Conservation (phyloP, 2,797 vertebrate genomes). For the Florisuga fusca region DNA sequence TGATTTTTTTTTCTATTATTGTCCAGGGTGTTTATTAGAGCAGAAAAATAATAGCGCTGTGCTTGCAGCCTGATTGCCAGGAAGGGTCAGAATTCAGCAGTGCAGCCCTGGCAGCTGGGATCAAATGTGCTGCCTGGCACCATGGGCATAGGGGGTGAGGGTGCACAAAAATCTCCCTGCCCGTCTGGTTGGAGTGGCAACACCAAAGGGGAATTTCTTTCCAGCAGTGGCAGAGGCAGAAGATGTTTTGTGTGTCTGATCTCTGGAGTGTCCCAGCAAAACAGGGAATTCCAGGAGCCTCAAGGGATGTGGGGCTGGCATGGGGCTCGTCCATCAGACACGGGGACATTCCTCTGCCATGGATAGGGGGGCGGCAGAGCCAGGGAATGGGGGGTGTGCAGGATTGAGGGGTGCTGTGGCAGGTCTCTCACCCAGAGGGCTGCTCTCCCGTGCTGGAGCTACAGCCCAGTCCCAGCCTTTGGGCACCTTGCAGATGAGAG, state of each 20-base stretch:
- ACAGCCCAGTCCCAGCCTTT: neutral
- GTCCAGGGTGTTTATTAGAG: constrained; percentile 58
- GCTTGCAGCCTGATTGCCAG: constrained; percentile 16
- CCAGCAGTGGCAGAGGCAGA: neutral
- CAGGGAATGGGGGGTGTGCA: neutral
- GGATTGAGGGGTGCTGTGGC: neutral
- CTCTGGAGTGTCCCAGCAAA: neutral
- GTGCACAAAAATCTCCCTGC: neutral
- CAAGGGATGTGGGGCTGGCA: neutral
- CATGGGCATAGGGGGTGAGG: fast-evolving
- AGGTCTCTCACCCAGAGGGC: neutral
- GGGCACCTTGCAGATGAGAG: neutral
- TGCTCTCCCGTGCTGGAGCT: fast-evolving
- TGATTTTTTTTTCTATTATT: constrained; percentile 24
- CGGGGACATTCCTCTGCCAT: neutral
- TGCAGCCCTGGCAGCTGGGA: neutral
- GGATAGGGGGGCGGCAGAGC: no score
- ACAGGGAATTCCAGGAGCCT: neutral
- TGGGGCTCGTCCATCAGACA: fast-evolving
- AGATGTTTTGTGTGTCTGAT: fast-evolving
- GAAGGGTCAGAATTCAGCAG: neutral
- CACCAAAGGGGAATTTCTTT: neutral
- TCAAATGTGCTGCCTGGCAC: neutral
- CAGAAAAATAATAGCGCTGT: constrained; percentile 14
- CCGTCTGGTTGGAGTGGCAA: fast-evolving